phyloP scores from a whole-genome alignment of 2,888 invertebrate species.

The Dendrolimus houi region DNA sequence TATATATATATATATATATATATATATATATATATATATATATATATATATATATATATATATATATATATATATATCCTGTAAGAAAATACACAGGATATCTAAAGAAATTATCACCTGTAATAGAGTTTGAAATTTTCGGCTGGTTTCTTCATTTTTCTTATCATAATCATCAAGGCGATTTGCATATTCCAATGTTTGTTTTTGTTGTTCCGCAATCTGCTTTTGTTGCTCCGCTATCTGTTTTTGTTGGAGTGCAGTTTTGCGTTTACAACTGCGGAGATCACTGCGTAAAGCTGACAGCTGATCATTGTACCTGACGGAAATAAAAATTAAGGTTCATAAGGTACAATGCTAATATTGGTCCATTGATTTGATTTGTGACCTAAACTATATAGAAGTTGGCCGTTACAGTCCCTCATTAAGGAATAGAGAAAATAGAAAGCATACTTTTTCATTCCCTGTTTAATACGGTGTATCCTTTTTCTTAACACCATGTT shows the following conservation, averaged over 20 bases:
- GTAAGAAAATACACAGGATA: too few species aligned
- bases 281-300: constrained; percentile 87
- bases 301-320: constrained; percentile 87
- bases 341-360: neutral
- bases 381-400: too few species aligned
- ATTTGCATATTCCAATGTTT: constrained; percentile 86
- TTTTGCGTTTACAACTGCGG: constrained; percentile 87
- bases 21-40: too few species aligned
- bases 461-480: constrained; percentile 91
- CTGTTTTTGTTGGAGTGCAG: constrained; percentile 90
- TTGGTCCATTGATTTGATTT: too few species aligned
- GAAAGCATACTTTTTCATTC: constrained; percentile 83
- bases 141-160: constrained; percentile 92
- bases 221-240: constrained; percentile 85
- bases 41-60: too few species aligned
- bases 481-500: constrained; percentile 91
- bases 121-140: constrained; percentile 91
- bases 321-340: neutral
- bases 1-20: too few species aligned
- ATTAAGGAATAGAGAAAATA: too few species aligned
- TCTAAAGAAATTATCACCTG: constrained; percentile 67
- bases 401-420: too few species aligned
- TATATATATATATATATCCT: too few species aligned
- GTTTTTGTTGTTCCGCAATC: constrained; percentile 84
- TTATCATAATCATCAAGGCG: constrained; percentile 93